Evolutionary conservation across 2,888 invertebrate genomes (phyloP).

Genomic region (Athalia circularis): DNA sequence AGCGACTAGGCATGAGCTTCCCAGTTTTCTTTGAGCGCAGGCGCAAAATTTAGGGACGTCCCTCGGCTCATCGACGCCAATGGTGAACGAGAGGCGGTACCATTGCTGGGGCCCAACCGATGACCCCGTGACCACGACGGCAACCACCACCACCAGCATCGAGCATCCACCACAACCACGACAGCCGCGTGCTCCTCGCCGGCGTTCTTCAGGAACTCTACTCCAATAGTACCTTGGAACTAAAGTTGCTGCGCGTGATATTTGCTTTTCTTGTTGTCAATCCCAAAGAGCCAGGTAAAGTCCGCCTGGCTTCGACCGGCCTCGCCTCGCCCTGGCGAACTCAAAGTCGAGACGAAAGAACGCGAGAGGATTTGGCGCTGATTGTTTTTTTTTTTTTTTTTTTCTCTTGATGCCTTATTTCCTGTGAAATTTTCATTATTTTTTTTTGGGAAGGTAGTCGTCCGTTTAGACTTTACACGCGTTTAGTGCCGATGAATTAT

Average conservation of each 20-base stretch:
- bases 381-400: background rate
- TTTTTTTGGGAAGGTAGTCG: constrained; percentile 2
- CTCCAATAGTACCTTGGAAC: constrained; percentile 44
- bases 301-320: constrained; percentile 23
- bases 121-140: constrained; percentile 39
- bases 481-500: constrained; percentile 23
- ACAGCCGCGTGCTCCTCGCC: constrained; percentile 40
- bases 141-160: constrained; percentile 27
- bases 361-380: background rate
- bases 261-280: constrained; percentile 46
- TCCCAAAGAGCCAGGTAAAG: constrained; percentile 2
- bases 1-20: background rate
- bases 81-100: constrained; percentile 21
- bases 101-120: constrained; percentile 27
- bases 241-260: constrained; percentile 37
- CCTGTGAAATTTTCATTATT: background rate
- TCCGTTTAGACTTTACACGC: background rate
- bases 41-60: constrained; percentile 5
- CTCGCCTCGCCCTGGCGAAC: background rate
- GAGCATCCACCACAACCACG: constrained; percentile 18
- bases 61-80: background rate
- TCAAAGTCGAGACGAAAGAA: constrained; percentile 5
- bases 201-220: constrained; percentile 36
- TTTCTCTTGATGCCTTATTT: background rate
- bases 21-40: constrained; percentile 7